Conservation (phyloP, 2,113 vertebrate genomes). For the Tupaia chinensis region DNA sequence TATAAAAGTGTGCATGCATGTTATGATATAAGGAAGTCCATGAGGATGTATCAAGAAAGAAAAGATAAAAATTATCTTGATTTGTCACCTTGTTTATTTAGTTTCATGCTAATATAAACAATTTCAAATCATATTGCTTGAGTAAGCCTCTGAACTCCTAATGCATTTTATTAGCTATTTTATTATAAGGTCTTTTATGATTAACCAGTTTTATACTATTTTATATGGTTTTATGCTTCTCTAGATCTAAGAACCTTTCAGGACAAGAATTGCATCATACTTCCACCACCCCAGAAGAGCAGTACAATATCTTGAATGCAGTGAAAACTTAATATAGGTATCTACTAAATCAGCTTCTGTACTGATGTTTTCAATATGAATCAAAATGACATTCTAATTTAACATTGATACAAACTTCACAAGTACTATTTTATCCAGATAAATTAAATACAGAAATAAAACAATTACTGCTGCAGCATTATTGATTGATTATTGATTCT, state of each 20-base stretch:
- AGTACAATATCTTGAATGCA: not conserved
- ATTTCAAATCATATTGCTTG: conserved; percentile 21
- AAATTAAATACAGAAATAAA: not conserved
- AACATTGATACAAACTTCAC: not conserved
- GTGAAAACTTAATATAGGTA: not conserved
- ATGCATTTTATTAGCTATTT: conserved; percentile 15
- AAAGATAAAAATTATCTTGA: not conserved
- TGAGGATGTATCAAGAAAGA: conserved; percentile 23
- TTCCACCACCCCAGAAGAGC: not conserved
- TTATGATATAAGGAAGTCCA: not conserved
- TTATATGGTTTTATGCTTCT: not conserved
- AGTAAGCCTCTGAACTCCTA: not conserved
- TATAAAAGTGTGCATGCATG: conserved; percentile 23
- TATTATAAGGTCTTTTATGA: not conserved
- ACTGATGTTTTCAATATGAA: not conserved
- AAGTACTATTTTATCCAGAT: not conserved
- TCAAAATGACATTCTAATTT: conserved; percentile 9
- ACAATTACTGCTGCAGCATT: not conserved
- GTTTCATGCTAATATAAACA: not conserved
- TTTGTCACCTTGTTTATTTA: conserved; percentile 17
- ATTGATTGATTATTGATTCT: not conserved
- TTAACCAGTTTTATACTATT: not conserved
- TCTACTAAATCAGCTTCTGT: not conserved
- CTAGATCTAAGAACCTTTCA: not conserved
- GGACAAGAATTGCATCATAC: not conserved